Evolutionary conservation across 2,888 invertebrate genomes (phyloP).

Genomic region (Chromoteleia sp.): DNA sequence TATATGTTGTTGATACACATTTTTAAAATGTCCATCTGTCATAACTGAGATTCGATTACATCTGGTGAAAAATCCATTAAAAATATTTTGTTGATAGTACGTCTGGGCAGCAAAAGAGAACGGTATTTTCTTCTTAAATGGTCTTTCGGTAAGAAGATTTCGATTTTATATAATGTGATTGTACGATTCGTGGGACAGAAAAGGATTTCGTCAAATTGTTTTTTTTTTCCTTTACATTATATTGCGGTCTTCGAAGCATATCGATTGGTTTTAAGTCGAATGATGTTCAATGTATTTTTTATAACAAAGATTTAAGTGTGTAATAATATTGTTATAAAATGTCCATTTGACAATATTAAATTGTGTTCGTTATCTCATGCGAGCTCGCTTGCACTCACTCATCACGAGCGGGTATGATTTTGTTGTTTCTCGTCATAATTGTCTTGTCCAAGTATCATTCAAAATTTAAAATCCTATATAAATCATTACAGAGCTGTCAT

Average conservation of each 20-base stretch:
- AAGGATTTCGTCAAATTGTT: conserved; percentile 47
- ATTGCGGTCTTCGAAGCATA: conserved; percentile 24
- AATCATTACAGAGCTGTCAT: too few species aligned
- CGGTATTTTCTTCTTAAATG: conserved; percentile 50
- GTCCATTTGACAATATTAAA: too few species aligned
- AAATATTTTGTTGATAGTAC: conserved; percentile 33
- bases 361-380: too few species aligned
- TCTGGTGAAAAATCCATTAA: conserved; percentile 43
- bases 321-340: too few species aligned
- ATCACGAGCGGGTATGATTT: too few species aligned
- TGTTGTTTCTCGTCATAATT: too few species aligned
- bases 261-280: conserved; percentile 32
- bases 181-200: conserved; percentile 34
- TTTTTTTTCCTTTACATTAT: conserved; percentile 28
- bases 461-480: too few species aligned
- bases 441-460: too few species aligned
- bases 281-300: conserved; percentile 14
- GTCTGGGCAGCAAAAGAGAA: conserved; percentile 14
- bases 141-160: conserved; percentile 57
- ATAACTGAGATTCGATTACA: conserved; percentile 34
- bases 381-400: too few species aligned
- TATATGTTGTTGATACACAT: conserved; percentile 14
- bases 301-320: background rate
- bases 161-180: conserved; percentile 55
- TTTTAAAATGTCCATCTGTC: conserved; percentile 6